A percentile compares a stretch with the other conserved stretches of the same genome.
phyloP scores from a whole-genome alignment of 2,113 vertebrate genomes.

The Oryzias woworae region DNA sequence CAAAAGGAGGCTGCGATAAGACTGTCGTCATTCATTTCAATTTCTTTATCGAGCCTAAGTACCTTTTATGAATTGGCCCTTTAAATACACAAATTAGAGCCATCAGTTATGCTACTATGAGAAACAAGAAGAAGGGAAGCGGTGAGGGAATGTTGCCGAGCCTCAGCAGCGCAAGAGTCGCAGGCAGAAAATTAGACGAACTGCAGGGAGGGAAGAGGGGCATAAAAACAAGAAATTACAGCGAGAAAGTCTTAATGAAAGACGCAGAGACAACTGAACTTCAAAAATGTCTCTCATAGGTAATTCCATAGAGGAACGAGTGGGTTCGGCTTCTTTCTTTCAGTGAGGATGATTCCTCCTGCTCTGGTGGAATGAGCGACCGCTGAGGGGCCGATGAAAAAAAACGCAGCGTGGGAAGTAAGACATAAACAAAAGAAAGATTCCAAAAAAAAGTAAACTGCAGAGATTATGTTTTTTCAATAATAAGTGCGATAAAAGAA shows the following conservation, averaged over 20 bases:
- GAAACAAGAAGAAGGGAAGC: conserved; percentile 46
- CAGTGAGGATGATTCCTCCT: conserved; percentile 72
- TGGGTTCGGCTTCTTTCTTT: conserved; percentile 66
- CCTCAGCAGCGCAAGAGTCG: conserved; percentile 21
- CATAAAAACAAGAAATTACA: conserved; percentile 27
- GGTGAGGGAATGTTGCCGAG: conserved; percentile 25
- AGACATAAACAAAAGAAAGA: conserved; percentile 62
- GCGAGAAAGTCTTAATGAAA: conserved; percentile 44
- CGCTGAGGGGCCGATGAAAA: conserved; percentile 44
- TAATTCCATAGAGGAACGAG: conserved; percentile 64
- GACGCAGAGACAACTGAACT: conserved; percentile 46
- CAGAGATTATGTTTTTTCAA: conserved; percentile 68
- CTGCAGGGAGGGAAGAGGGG: conserved; percentile 20
- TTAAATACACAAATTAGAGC: conserved; percentile 77
- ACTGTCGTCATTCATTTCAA: conserved; percentile 71
- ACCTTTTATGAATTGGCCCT: conserved; percentile 75
- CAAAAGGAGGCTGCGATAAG: conserved; percentile 59
- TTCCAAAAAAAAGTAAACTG: conserved; percentile 71
- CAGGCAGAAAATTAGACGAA: conserved; percentile 50
- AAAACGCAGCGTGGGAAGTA: conserved; percentile 52
- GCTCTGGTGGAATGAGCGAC: conserved; percentile 48
- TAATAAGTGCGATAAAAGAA: conserved; percentile 77
- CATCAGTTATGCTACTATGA: conserved; percentile 68
- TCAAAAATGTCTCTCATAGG: conserved; percentile 61
- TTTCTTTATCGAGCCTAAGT: conserved; percentile 72